Evolutionary conservation across 2,888 invertebrate genomes (phyloP).

Genomic region (Lasius platythorax): DNA sequence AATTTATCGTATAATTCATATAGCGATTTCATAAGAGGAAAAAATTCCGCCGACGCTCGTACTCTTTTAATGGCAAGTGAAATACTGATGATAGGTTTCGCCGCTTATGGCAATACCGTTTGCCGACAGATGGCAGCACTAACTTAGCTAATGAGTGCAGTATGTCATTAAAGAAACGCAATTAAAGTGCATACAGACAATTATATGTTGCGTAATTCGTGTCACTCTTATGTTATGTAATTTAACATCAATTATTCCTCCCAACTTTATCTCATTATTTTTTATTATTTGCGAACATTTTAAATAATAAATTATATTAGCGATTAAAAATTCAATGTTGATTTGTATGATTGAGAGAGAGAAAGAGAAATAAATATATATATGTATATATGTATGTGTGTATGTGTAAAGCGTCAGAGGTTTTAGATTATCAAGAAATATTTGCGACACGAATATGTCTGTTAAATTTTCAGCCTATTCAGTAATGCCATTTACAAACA

Average conservation of each 20-base stretch:
- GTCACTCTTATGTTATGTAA: neutral
- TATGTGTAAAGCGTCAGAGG: neutral
- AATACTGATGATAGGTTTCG: neutral
- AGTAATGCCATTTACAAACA: constrained; percentile 25
- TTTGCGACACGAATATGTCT: neutral
- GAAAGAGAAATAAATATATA: no score
- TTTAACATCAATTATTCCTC: neutral
- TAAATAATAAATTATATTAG: neutral
- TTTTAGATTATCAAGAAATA: neutral
- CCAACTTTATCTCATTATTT: neutral
- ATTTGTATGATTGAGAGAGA: neutral
- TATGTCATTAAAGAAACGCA: neutral
- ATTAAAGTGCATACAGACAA: neutral
- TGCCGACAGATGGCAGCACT: constrained; percentile 38
- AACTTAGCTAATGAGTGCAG: constrained; percentile 3
- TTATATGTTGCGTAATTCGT: neutral
- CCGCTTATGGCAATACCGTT: neutral
- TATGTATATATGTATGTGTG: neutral
- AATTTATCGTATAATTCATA: constrained; percentile 1
- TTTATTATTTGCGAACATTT: neutral
- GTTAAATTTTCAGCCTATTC: neutral
- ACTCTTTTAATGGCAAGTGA: neutral
- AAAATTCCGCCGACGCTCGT: neutral
- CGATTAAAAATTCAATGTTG: neutral
- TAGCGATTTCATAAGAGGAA: neutral